A percentile compares a stretch with the other conserved stretches of the same genome.
phyloP scores from a whole-genome alignment of 2,113 vertebrate species.

The Murina feae region DNA sequence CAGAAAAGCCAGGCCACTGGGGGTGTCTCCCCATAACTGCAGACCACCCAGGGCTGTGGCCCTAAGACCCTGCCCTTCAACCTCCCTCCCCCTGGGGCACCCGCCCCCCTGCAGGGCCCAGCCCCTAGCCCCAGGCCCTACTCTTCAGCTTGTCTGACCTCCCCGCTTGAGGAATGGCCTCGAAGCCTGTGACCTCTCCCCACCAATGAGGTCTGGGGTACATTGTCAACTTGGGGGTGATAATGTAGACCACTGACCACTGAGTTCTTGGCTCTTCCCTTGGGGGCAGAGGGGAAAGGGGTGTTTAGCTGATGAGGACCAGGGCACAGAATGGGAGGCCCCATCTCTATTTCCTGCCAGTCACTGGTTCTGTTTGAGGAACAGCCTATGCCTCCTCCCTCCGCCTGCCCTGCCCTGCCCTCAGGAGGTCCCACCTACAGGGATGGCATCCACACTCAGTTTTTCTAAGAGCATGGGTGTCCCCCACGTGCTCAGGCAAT shows the following conservation, averaged over 20 bases:
- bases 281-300: background rate
- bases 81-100: background rate
- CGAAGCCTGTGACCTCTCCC: background rate
- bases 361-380: background rate
- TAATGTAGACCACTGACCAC: too few relatives aligned
- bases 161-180: background rate
- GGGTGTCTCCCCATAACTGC: background rate
- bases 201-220: background rate
- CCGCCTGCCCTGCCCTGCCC: background rate
- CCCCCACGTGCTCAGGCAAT: background rate
- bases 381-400: background rate
- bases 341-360: background rate
- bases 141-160: background rate
- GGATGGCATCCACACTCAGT: background rate
- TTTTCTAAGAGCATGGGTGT: accelerated
- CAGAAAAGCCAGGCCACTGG: background rate
- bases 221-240: background rate
- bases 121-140: too few relatives aligned
- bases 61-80: background rate
- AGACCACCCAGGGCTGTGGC: background rate
- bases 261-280: background rate
- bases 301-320: too few relatives aligned
- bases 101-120: background rate
- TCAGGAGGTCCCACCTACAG: background rate
- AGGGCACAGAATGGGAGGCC: background rate